Conservation (phyloP, 2,797 vertebrate species). For the Todus mexicanus region DNA sequence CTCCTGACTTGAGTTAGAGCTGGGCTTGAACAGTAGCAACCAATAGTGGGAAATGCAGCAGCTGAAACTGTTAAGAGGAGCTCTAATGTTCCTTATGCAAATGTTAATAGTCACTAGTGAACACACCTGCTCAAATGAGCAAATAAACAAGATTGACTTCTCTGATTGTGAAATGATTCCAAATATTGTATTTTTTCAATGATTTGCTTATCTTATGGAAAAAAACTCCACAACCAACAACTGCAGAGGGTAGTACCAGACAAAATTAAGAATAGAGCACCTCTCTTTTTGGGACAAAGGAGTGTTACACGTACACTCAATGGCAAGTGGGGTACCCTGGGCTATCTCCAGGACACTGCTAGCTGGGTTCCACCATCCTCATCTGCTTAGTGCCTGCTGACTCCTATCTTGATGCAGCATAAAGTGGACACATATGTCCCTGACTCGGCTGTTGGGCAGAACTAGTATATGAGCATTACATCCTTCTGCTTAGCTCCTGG, state of each 20-base stretch:
- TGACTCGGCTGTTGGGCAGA: background rate
- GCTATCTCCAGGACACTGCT: background rate
- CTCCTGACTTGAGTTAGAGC: conserved; percentile 21
- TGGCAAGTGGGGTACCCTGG: background rate
- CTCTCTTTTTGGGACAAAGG: background rate
- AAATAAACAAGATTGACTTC: background rate
- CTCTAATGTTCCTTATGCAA: background rate
- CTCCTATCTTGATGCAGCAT: background rate
- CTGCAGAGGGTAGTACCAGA: background rate
- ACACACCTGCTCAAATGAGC: background rate
- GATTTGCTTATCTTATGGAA: background rate
- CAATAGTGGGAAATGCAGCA: background rate
- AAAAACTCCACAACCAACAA: background rate
- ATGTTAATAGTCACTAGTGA: background rate
- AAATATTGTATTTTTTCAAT: background rate
- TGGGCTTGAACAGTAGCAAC: background rate
- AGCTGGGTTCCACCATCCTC: background rate
- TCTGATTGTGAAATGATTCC: background rate
- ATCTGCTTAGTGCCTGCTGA: background rate
- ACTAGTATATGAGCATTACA: background rate
- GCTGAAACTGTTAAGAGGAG: background rate
- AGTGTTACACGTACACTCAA: rapidly evolving
- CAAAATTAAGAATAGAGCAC: background rate
- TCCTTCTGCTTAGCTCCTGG: background rate
- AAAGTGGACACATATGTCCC: rapidly evolving